A percentile compares a stretch with the other conserved stretches of the same genome.
Evolutionary conservation across 2,113 vertebrate genomes (phyloP).

Genomic region (Hystrix brachyura): DNA sequence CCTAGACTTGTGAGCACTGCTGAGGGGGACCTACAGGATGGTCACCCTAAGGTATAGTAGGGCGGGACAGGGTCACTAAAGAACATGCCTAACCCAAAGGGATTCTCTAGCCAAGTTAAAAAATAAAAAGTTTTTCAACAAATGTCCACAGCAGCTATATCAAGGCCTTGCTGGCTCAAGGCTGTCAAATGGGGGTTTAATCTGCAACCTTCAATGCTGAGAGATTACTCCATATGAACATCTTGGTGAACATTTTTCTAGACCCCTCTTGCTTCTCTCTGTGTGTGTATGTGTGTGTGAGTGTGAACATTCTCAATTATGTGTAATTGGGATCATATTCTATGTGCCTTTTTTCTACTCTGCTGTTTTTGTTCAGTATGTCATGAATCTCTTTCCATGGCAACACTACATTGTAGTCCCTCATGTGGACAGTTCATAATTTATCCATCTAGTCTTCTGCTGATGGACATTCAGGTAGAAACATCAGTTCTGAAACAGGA

Average conservation of each 20-base stretch:
- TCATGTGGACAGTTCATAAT: background rate
- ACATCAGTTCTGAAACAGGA: slow-evolving; percentile 18
- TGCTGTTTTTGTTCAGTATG: background rate
- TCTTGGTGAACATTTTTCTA: background rate
- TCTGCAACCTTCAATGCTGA: background rate
- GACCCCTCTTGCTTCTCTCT: background rate
- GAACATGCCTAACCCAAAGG: background rate
- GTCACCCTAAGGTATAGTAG: background rate
- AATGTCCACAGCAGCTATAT: background rate
- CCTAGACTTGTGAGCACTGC: background rate
- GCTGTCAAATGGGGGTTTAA: background rate
- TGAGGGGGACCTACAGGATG: background rate
- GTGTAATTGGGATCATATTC: background rate
- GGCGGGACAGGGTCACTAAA: background rate
- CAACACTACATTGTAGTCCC: background rate
- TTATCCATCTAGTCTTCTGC: background rate
- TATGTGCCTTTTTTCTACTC: background rate
- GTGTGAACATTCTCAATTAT: background rate
- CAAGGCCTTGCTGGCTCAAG: background rate
- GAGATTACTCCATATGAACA: background rate
- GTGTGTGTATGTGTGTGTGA: background rate
- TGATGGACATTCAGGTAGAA: background rate
- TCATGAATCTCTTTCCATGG: background rate
- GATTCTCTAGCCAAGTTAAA: background rate
- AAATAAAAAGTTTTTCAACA: background rate